phyloP scores from a whole-genome alignment of 23 tunicate genomes.

The Styela plicata region DNA sequence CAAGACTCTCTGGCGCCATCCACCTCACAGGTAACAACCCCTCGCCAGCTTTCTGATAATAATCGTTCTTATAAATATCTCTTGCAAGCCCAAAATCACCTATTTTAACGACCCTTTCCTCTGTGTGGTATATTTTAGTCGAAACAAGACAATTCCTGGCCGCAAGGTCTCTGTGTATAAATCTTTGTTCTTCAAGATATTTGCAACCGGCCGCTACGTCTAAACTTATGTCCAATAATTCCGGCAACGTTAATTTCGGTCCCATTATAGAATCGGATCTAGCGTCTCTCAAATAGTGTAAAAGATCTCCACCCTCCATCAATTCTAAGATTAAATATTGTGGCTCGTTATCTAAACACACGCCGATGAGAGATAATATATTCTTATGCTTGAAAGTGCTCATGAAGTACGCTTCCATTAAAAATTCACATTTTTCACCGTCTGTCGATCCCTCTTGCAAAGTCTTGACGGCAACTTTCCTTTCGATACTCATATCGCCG shows the following conservation, averaged over 20 bases:
- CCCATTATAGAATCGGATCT: conserved; percentile 36
- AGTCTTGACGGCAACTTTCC: conserved; percentile 61
- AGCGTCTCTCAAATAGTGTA: conserved; percentile 57
- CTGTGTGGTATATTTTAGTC: conserved; percentile 30
- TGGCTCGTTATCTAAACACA: conserved; percentile 63
- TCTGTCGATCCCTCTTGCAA: conserved; percentile 60
- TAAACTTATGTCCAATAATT: conserved; percentile 47
- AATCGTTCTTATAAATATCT: conserved; percentile 48
- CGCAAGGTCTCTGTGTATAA: conserved; percentile 85
- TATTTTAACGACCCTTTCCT: conserved; percentile 51
- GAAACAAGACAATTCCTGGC: conserved; percentile 84
- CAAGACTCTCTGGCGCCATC: conserved; percentile 84
- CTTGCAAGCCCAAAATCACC: conserved; percentile 87
- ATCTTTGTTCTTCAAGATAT: conserved; percentile 58
- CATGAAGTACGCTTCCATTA: conserved; percentile 79
- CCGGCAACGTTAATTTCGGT: conserved; percentile 41
- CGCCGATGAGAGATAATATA: conserved; percentile 69
- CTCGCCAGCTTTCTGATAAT: conserved; percentile 55
- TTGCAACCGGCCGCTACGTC: conserved; percentile 75
- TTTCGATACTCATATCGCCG: conserved; percentile 31
- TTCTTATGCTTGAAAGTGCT: conserved; percentile 69
- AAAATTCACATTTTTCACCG: conserved; percentile 47
- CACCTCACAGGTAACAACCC: conserved; percentile 74
- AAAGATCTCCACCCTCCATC: conserved; percentile 80
- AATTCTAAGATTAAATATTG: conserved; percentile 62